phyloP scores from a whole-genome alignment of 1,140 invertebrate genomes.

The Sitodiplosis mosellana region DNA sequence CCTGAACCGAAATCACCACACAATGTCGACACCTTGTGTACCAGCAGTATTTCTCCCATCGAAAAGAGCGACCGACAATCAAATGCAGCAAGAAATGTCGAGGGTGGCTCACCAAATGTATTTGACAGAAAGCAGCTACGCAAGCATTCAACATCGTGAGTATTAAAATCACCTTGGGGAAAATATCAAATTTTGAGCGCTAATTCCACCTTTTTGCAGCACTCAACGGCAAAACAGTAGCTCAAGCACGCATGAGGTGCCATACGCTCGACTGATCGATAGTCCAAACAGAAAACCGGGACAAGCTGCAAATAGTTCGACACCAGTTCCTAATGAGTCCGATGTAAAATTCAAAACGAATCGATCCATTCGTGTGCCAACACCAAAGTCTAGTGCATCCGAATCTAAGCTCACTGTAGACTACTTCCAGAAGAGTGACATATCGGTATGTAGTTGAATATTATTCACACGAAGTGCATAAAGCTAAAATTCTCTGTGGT shows the following conservation, averaged over 20 bases:
- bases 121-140: conserved; percentile 13
- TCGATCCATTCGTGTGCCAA: conserved; percentile 28
- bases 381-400: conserved; percentile 47
- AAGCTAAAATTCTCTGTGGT: background rate
- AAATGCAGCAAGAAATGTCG: background rate
- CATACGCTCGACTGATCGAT: conserved; percentile 59
- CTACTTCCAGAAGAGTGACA: background rate
- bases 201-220: no score
- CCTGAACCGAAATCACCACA: background rate
- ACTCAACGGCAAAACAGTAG: background rate
- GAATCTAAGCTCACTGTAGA: conserved; percentile 65
- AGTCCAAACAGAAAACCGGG: conserved; percentile 22
- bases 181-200: background rate
- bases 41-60: no score
- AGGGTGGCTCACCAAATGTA: conserved; percentile 16
- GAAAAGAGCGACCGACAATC: no score
- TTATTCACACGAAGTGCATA: background rate
- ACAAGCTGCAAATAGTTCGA: conserved; percentile 16
- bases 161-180: background rate
- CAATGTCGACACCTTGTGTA: no score
- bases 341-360: conserved; percentile 60
- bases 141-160: no score
- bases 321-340: conserved; percentile 8
- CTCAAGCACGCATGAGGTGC: conserved; percentile 38
- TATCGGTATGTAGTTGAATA: background rate